Base-by-base conservation (phyloP, 2,888 invertebrate genomes). In the Nasonovia ribisnigri region DNA sequence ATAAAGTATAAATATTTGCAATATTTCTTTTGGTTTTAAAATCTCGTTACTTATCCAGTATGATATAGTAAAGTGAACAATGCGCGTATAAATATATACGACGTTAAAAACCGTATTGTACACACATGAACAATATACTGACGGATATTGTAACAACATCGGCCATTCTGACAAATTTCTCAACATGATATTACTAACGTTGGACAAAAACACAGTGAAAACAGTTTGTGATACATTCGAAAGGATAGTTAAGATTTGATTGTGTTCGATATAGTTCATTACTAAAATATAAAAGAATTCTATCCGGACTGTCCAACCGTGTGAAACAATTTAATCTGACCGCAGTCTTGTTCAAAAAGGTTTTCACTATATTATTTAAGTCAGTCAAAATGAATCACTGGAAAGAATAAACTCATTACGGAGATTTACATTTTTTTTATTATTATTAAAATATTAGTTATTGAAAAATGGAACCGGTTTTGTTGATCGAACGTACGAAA, bases 21-120 rank as follows among this genome's bases (percentile, higher is more conserved):
- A 88, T 92, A 88, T 92, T 48, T 92, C 26, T 92, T 11, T 29
- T 29, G 42, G 67, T 77, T 88, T 92, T 48, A 92, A 92, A 92
- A 42, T 88, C 92, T 88, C 88, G 92, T 92, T 92, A 92, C 48
- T 48, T 24, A 46, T 36, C 16, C 60, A 1, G 46, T 36, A 1
- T 24, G 1, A 20, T 77, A 36, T 77, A 3, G 36, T 8, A 8
- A 77, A 77, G 36, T 3, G 36, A 77, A 77, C 77, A 36, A 77
- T 36, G 20, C 5, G 2, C 77, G 1, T 36, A 20, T 8, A 20
- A 6, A 20, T 8, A 36, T 77, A 36, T 29, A 20, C 8, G 36
- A 20, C 36, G 36, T 36, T 77, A 36, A 77, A 60, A 77, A 77
- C 36, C 77, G 36, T 77, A n/a, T 6, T 1, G 29, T 13, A 60